Conservation (phyloP, 2,113 vertebrate species). For the Aphyosemion australe region DNA sequence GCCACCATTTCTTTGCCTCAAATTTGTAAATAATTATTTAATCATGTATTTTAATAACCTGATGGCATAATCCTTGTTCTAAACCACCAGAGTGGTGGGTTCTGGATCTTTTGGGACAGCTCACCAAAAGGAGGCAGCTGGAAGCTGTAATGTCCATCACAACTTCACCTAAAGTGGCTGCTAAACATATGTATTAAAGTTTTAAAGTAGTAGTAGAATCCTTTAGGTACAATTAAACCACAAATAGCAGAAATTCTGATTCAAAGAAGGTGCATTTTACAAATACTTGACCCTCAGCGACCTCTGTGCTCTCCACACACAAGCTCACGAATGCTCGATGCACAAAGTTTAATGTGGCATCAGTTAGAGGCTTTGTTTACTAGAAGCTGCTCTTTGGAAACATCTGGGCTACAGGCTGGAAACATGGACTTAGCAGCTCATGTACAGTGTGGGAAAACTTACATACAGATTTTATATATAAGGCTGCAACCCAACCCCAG, state of each 20-base stretch:
- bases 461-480: not conserved
- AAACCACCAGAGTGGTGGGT: no score
- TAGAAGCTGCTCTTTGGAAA: slow-evolving; percentile 20
- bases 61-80: no score
- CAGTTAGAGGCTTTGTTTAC: slow-evolving; percentile 38
- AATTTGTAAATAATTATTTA: no score
- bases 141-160: no score
- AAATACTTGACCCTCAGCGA: not conserved
- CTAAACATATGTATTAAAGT: no score
- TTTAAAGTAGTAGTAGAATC: not conserved
- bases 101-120: no score
- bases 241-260: not conserved
- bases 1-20: no score
- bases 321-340: slow-evolving; percentile 9
- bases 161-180: no score
- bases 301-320: not conserved
- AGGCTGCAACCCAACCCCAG: no score
- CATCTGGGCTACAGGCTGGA: slow-evolving; percentile 49
- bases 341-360: not conserved
- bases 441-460: slow-evolving; percentile 19
- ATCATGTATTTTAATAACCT: no score
- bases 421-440: slow-evolving; percentile 25
- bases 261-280: slow-evolving; percentile 2
- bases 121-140: no score
- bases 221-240: not conserved